A percentile compares a stretch with the other conserved stretches of the same genome.
These are phyloP conservation scores for Montipora foliosa DNA, from an alignment of 64 coral and sea anemone species.

Conservation along the genomic window DNA sequence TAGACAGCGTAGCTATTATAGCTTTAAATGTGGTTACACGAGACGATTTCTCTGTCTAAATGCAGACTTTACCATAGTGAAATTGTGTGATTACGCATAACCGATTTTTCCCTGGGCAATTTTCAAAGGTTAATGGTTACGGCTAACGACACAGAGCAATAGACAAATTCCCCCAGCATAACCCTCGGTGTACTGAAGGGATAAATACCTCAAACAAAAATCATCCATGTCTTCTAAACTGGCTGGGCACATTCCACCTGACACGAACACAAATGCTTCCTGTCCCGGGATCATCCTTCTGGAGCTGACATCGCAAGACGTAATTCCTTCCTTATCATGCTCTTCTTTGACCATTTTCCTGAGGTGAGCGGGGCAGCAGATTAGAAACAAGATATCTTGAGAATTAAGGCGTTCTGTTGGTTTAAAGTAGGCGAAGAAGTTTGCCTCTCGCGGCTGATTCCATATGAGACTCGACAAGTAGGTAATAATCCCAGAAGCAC, in stretches of 20 bases:
- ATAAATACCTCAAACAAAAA: not conserved
- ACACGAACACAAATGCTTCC: conserved; percentile 6
- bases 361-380: conserved; percentile 12
- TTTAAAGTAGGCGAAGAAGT: conserved; percentile 33
- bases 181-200: too few relatives aligned
- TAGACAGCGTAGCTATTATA: too few relatives aligned
- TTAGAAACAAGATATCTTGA: conserved; percentile 28
- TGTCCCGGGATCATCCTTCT: not conserved
- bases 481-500: not conserved
- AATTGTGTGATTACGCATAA: too few relatives aligned
- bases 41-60: too few relatives aligned
- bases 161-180: too few relatives aligned
- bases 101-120: too few relatives aligned
- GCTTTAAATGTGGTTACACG: too few relatives aligned
- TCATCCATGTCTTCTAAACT: not conserved
- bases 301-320: not conserved
- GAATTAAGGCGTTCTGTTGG: not conserved
- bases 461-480: conserved; percentile 29
- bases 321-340: not conserved
- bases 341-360: not conserved
- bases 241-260: not conserved
- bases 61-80: too few relatives aligned
- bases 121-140: too few relatives aligned
- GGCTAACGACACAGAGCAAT: too few relatives aligned
- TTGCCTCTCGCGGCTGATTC: not conserved